A percentile compares a stretch with the other conserved stretches of the same genome.
phyloP scores from a whole-genome alignment of 35 echinoderm and acorn worm genomes.

The Amphiura filiformis region DNA sequence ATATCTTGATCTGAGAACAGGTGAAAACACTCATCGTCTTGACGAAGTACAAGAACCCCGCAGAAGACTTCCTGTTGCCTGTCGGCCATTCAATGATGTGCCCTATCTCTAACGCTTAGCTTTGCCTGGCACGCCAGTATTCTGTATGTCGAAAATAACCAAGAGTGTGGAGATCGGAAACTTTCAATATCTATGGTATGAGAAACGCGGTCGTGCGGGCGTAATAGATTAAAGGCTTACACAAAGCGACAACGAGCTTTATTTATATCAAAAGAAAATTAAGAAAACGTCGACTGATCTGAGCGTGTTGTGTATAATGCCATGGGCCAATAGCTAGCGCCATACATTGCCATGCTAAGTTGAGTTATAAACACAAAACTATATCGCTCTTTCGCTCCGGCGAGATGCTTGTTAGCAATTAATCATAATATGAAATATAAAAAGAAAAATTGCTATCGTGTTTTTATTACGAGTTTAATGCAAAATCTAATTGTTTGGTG shows the following conservation, averaged over 20 bases:
- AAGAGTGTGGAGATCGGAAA: not conserved
- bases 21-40: conserved; percentile 2
- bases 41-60: not conserved
- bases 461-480: no score
- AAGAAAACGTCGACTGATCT: not conserved
- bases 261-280: conserved; percentile 1
- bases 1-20: not conserved
- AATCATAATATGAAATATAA: no score
- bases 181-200: conserved; percentile 6
- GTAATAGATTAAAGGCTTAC: conserved; percentile 4
- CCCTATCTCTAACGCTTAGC: no score
- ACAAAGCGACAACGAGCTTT: conserved; percentile 10
- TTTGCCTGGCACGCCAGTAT: not conserved
- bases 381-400: no score
- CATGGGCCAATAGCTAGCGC: not conserved
- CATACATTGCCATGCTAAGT: no score
- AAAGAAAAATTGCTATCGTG: no score
- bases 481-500: no score
- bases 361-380: no score
- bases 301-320: not conserved
- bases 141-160: not conserved
- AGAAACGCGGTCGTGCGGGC: conserved; percentile 2
- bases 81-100: not conserved
- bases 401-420: no score
- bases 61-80: not conserved